Evolutionary conservation across 2,888 invertebrate species (phyloP), one percentile per base, ranked within the genome.

Genomic region (Euclidia mi): DNA sequence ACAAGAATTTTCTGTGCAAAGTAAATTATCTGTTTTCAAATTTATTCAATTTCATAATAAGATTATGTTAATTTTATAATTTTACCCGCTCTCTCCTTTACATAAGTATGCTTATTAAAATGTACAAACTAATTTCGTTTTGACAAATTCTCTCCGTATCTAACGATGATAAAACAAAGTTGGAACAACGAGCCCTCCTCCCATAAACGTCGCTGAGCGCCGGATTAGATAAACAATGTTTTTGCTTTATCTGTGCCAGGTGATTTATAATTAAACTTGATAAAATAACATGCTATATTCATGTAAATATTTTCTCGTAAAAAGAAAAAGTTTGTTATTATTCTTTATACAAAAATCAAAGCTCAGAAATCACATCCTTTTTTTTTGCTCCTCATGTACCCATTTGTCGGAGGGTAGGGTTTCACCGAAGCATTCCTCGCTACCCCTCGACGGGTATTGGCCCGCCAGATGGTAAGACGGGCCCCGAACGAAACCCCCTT

Each of bases 21-120:
- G 20, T 25, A 25, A 25, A 25, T 25, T 25, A n/a, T n/a, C 11
- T 31, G 12, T 48, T 38, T 45, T 45, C 0, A 32, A 34, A 42
- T 48, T 20, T 28, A 43, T 34, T 43, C 1, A 1, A 15, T 43
- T 40, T 34, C 40, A 25, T 10, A 20, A 20, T 28, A 28, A 28
- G 11, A 28, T 45, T 55, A 2, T 46, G 15, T 32, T 34, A 18
- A 10, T 17, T 2, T 31, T 25, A 12, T 20, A 44, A 0, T 35
- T 50, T 34, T 11, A 10, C n/a, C 0, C 6, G 0, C 7, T 2
- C 31, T 28, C n/a, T 32, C 2, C 3, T 44, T 35, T 17, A 35
- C 10, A 17, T 15, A 35, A 35, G 35, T 2, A 12, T 6, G 34
- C 12, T 10, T 15, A 35, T 35, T 35, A 15, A 35, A 15, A 35